A percentile compares a stretch with the other conserved stretches of the same genome.
Conservation (phyloP, 1,140 invertebrate species). For the Condylostylus longicornis region DNA sequence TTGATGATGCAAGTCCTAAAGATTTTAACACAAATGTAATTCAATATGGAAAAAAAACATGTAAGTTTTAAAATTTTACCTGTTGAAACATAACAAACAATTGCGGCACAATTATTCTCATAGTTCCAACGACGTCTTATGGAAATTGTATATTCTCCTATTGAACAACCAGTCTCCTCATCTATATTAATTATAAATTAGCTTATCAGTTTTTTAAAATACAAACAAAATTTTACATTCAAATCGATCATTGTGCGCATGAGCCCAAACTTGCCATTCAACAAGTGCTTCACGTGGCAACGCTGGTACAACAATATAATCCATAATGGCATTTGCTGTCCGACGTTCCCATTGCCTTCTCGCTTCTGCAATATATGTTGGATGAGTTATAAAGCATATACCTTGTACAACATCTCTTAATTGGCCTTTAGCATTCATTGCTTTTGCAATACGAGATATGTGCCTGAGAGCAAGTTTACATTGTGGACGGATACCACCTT, state of each 20-base stretch:
- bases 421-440: slow-evolving; percentile 56
- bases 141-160: slow-evolving; percentile 63
- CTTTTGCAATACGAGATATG: slow-evolving; percentile 61
- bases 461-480: slow-evolving; percentile 69
- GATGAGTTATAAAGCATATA: slow-evolving; percentile 64
- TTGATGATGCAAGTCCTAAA: slow-evolving; percentile 46
- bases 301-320: slow-evolving; percentile 67
- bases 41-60: slow-evolving; percentile 4
- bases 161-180: slow-evolving; percentile 71
- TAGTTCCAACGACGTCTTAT: slow-evolving; percentile 73
- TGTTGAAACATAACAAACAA: slow-evolving; percentile 65
- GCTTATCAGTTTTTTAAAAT: not conserved
- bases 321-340: slow-evolving; percentile 73
- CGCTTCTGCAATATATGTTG: slow-evolving; percentile 51
- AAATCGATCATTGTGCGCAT: slow-evolving; percentile 69
- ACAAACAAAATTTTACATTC: slow-evolving; percentile 49
- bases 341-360: slow-evolving; percentile 63
- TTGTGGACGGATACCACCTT: slow-evolving; percentile 58
- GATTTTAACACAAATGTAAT: slow-evolving; percentile 8
- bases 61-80: slow-evolving; percentile 22
- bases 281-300: slow-evolving; percentile 67
- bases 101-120: slow-evolving; percentile 69
- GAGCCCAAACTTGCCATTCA: slow-evolving; percentile 85
- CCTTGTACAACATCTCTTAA: slow-evolving; percentile 68
- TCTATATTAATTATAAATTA: slow-evolving; percentile 39